These are phyloP conservation scores for Conus betulinus DNA, from an alignment of 1,140 invertebrate genomes.

Conservation along the genomic window DNA sequence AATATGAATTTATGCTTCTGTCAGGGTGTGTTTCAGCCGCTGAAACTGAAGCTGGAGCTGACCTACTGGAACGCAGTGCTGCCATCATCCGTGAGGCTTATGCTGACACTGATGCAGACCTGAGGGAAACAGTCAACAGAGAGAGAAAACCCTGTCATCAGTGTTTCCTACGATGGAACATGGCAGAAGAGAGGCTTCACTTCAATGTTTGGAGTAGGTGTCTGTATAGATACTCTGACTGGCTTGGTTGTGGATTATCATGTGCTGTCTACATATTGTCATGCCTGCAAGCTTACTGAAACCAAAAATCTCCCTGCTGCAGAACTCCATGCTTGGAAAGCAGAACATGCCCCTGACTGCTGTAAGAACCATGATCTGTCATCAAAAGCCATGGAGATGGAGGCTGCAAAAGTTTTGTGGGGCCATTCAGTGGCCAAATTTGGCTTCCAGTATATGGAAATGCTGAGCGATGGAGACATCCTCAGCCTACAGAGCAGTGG, in stretches of 20 bases:
- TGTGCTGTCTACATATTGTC: conserved; percentile 9
- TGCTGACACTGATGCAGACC: too few species aligned
- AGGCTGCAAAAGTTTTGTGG: not conserved
- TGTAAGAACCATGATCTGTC: not conserved
- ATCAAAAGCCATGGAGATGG: not conserved
- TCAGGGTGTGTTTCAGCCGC: too few species aligned
- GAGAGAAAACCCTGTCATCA: not conserved
- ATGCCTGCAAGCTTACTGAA: not conserved
- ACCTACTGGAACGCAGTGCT: too few species aligned
- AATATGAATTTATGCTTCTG: too few species aligned
- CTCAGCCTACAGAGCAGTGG: too few species aligned
- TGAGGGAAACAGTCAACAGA: too few species aligned
- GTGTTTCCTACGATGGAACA: conserved; percentile 19
- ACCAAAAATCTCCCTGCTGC: not conserved
- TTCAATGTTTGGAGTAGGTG: conserved; percentile 1
- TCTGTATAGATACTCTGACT: conserved; percentile 11
- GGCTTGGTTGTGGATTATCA: not conserved
- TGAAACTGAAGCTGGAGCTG: too few species aligned
- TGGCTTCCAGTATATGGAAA: too few species aligned
- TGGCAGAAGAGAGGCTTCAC: conserved; percentile 30
- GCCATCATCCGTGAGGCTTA: too few species aligned
- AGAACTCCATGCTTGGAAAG: not conserved
- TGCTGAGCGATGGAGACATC: too few species aligned
- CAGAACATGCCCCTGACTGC: not conserved
- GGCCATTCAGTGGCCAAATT: not conserved